Base-by-base conservation (phyloP, 2,888 invertebrate genomes). In the Frankliniella intonsa region DNA sequence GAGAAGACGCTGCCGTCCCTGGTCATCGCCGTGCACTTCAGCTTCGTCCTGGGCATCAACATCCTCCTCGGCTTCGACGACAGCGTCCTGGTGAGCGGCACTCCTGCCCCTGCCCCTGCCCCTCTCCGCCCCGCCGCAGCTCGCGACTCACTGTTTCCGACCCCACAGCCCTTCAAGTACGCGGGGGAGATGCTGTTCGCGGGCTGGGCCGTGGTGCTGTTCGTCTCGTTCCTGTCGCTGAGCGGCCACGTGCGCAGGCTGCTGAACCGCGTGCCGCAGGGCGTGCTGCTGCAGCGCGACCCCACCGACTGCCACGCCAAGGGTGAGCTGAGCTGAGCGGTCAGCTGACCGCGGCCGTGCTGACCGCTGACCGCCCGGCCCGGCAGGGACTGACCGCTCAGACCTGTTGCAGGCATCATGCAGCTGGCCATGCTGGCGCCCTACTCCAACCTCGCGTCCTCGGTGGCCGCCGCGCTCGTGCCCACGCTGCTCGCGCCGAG, bases 211-310 rank as follows among this genome's bases (percentile, higher is more conserved):
- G 85, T 90, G 81, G 87, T 90, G 83, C 87, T 91, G 82, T 90
- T 90, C 85, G 86, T 89, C 81, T 89, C 88, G n/a, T 91, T 91
- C 85, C 88, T 91, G 51, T 90, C 90, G 84, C 90, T 90, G 80
- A 90, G 90, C 51, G 89, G 89, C 85, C 88, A 88, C 84, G 88
- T 90, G 82, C 88, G 89, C 85, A 85, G 87, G 81, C 86, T 90
- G 76, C 86, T 90, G 38, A 86, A 86, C 84, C 87, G 87, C 82
- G 87, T 90, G 86, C 90, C 90, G 62, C 86, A 86, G 84, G 87
- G 87, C 80, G 86, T 89, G 85, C 85, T 89, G 25, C 85, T 89
- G 27, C 87, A 87, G 80, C 86, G 88, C 81, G 88, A 89, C 83
- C 87, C 86, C 83, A 86, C 87, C 51, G 86, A 87, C 83, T 85